Conservation (phyloP, 2,888 invertebrate genomes). For the Dolichomitus sp. region DNA sequence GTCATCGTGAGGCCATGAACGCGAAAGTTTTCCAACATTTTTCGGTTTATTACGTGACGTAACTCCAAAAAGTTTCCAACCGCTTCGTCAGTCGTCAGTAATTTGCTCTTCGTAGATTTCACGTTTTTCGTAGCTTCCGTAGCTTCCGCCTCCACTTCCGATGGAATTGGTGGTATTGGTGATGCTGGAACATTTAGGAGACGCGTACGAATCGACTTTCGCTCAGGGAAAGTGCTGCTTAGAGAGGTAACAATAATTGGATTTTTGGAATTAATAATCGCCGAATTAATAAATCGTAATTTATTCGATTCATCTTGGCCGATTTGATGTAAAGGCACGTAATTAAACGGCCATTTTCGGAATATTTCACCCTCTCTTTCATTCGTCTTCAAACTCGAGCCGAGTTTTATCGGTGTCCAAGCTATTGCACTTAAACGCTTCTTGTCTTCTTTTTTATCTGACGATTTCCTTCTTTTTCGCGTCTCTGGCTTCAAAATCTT, state of each 20-base stretch:
- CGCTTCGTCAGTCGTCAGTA: conserved; percentile 68
- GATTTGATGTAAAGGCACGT: conserved; percentile 24
- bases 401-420: not conserved
- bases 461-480: not conserved
- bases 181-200: not conserved
- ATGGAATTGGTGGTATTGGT: conserved; percentile 39
- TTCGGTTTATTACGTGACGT: conserved; percentile 65
- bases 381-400: not conserved
- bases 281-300: not conserved
- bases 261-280: not conserved
- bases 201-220: not conserved
- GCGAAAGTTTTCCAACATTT: conserved; percentile 66
- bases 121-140: conserved; percentile 29
- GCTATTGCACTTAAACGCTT: not conserved
- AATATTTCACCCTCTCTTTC: conserved; percentile 55
- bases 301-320: not conserved
- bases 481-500: not conserved
- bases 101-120: conserved; percentile 58
- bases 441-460: conserved; percentile 3
- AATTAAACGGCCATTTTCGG: conserved; percentile 60
- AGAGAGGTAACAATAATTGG: not conserved
- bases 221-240: not conserved
- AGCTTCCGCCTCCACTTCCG: conserved; percentile 64
- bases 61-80: conserved; percentile 68
- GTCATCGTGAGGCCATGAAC: conserved; percentile 69